Base-by-base conservation (phyloP, 2,113 vertebrate species). In the Elachura formosa region DNA sequence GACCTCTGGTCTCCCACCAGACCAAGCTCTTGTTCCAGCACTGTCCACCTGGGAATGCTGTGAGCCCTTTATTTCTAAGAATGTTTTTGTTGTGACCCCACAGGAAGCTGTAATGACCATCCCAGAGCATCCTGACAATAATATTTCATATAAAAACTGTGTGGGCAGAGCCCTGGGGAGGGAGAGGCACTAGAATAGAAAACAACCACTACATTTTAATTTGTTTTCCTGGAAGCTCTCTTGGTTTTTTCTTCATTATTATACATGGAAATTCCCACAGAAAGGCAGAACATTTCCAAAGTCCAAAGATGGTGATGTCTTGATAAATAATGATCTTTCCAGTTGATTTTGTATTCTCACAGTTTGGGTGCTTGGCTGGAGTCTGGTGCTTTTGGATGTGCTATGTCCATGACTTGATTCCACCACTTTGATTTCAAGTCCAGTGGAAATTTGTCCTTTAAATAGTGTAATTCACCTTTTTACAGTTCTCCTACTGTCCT, bases 11-110 rank as follows among this genome's bases (percentile, higher is more conserved):
- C 34, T 31, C 63, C 55, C 25, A 4, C 24, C 55, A 78, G 45
- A 3, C 16, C 1, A 0, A 3, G 34, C 34, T 52, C 2, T 0
- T 24, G 2, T 33, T 51, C 74, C 54, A 73, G 20, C 40, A 5
- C 12, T 2, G 19, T 36, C 40, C 36, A 64, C n/a, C 34, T 5
- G 72, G 67, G 41, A 62, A 63, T 1, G 4, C 48, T 75, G 28
- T 0, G 8, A 85, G 22, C 29, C 28, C 8, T 73, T 56, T 31
- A 31, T 62, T 77, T 34, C 52, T 5, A 19, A 61, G n/a, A 73
- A 31, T 10, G 21, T 1, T 56, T 79, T 55, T 45, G 31, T 24
- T 73, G 10, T 40, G 54, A 77, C 45, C 72, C 63, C n/a, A 29
- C 33, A 77, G 90, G 81, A 93, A 93, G 51, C 36, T 13, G 6